Evolutionary conservation across 2,888 invertebrate genomes (phyloP).

Genomic region (Metalampra italica): DNA sequence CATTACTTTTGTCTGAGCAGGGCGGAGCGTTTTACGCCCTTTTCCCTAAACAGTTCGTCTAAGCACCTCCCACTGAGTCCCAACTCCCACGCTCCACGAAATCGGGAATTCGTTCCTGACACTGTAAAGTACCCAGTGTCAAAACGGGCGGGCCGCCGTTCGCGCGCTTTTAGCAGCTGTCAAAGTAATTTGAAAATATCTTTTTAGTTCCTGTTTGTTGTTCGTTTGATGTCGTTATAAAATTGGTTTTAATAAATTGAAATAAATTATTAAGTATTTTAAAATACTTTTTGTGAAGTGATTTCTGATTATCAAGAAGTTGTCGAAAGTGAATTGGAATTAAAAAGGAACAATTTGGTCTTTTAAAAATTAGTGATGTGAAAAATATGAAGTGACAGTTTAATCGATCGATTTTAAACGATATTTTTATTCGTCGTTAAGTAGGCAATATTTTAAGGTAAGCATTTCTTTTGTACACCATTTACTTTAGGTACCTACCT

Average conservation of each 20-base stretch:
- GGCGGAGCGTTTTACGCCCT: neutral
- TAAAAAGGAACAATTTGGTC: neutral
- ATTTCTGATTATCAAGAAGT: neutral
- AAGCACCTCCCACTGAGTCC: neutral
- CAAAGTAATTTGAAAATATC: neutral
- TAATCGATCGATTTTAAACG: no score
- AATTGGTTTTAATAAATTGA: neutral
- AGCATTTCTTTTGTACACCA: no score
- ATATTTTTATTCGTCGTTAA: no score
- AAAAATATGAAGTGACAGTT: no score
- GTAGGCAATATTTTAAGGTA: no score
- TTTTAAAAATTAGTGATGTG: no score
- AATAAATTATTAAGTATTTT: neutral
- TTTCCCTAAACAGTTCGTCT: neutral
- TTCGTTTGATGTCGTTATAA: neutral
- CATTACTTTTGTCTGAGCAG: neutral
- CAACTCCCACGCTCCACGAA: neutral
- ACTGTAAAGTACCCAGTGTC: neutral
- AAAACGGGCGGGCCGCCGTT: constrained; percentile 5
- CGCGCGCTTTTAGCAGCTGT: constrained; percentile 12
- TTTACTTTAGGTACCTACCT: no score
- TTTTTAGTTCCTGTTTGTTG: neutral
- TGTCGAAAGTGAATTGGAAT: neutral
- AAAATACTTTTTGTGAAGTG: neutral
- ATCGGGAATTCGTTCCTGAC: neutral